Evolutionary conservation across 2,888 invertebrate species (phyloP).

Genomic region (Agrotis clavis): DNA sequence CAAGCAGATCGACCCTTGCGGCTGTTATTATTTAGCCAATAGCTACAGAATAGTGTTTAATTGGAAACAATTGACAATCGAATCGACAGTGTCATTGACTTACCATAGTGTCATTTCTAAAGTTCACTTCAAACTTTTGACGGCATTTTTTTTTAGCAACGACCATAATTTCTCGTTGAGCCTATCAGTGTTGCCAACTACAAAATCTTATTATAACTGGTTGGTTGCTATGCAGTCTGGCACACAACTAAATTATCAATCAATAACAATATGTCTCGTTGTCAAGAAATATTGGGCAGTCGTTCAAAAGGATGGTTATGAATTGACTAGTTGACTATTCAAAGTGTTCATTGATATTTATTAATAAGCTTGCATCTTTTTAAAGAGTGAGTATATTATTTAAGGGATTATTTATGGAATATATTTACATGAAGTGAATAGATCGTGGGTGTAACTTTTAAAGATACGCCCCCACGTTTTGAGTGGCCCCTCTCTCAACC

Average conservation of each 20-base stretch:
- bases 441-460: no score
- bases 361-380: no score
- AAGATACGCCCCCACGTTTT: no score
- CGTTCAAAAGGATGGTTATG: slow-evolving; percentile 1
- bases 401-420: no score
- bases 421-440: no score
- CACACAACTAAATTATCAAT: slow-evolving; percentile 17
- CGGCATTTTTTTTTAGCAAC: slow-evolving; percentile 28
- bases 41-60: no score
- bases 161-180: slow-evolving; percentile 22
- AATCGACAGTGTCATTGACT: neutral
- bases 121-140: neutral
- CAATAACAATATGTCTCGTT: slow-evolving; percentile 9
- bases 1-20: no score
- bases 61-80: no score
- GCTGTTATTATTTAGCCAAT: no score
- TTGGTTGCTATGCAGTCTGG: slow-evolving; percentile 33
- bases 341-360: neutral
- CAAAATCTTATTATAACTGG: slow-evolving; percentile 8
- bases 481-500: no score
- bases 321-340: slow-evolving; percentile 3
- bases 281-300: slow-evolving; percentile 2
- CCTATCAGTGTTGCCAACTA: slow-evolving; percentile 44
- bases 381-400: no score
- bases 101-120: neutral